Conservation (phyloP, 2,888 invertebrate genomes). For the Silvanus unidentatus region DNA sequence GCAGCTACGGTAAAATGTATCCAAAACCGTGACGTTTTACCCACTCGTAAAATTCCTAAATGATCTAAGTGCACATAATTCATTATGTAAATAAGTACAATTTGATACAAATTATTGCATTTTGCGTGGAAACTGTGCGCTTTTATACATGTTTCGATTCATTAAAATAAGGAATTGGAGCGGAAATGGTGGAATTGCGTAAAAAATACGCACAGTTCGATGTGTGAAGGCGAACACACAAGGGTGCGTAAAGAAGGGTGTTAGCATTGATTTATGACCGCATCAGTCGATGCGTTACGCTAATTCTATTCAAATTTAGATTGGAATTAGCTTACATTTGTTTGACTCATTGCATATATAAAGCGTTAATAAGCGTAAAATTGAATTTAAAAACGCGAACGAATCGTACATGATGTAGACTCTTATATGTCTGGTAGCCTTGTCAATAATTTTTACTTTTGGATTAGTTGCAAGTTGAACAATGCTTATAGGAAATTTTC, state of each 20-base stretch:
- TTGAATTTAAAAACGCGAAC: constrained; percentile 41
- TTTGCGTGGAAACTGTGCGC: no score
- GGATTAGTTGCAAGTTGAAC: neutral
- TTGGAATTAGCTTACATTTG: constrained; percentile 45
- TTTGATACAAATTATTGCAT: no score
- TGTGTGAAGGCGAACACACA: no score
- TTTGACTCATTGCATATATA: constrained; percentile 30
- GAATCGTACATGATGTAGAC: no score
- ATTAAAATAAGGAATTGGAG: no score
- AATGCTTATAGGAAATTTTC: neutral
- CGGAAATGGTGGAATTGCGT: no score
- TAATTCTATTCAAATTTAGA: constrained; percentile 47
- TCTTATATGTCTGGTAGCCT: no score
- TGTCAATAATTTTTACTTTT: constrained; percentile 2
- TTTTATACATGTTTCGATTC: no score
- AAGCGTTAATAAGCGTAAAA: constrained; percentile 46
- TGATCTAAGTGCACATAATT: constrained; percentile 9
- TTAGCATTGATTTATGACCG: constrained; percentile 46
- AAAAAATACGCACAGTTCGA: no score
- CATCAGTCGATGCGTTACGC: constrained; percentile 34
- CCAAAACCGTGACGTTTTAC: neutral
- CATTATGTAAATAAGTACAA: no score
- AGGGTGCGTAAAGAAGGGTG: constrained; percentile 29
- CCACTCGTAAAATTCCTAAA: constrained; percentile 15
- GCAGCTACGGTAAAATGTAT: neutral